Percentiles rank a stretch among this genome's conserved stretches.
phyloP scores from a whole-genome alignment of 2,888 invertebrate genomes.

The Drosophila emarginata region DNA sequence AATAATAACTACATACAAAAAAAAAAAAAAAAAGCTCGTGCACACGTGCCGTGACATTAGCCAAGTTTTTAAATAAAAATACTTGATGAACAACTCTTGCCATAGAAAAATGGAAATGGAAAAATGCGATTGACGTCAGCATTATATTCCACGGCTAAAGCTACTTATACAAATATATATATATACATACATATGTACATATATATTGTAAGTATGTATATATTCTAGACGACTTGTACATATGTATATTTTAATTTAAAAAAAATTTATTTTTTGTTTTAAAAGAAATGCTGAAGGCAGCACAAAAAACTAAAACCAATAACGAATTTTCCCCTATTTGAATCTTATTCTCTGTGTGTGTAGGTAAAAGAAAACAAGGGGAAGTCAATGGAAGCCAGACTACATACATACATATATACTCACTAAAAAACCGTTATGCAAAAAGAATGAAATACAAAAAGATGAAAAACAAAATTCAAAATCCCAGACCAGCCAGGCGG shows the following conservation, averaged over 20 bases:
- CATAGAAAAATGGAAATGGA: constrained; percentile 73
- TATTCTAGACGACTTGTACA: neutral
- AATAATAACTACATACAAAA: constrained; percentile 26
- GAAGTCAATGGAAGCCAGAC: constrained; percentile 45
- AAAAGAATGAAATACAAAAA: constrained; percentile 32
- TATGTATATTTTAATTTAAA: constrained; percentile 4
- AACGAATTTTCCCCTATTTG: constrained; percentile 55
- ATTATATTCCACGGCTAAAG: constrained; percentile 69
- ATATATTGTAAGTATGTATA: neutral
- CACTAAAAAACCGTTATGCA: constrained; percentile 63
- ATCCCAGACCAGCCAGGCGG: neutral
- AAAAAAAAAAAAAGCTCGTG: constrained; percentile 47
- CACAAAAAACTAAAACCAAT: constrained; percentile 52
- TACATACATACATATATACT: too few species aligned
- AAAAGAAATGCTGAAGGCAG: constrained; percentile 52
- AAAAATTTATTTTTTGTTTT: constrained; percentile 7
- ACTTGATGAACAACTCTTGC: constrained; percentile 58
- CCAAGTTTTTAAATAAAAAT: constrained; percentile 42
- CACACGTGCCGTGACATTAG: constrained; percentile 63
- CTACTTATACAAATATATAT: constrained; percentile 11
- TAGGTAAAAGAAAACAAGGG: constrained; percentile 21
- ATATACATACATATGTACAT: neutral
- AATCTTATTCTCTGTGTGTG: neutral
- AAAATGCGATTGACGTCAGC: constrained; percentile 76
- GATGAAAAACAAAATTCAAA: constrained; percentile 1